These are phyloP conservation scores for Clarias magur DNA, from an alignment of 2,113 vertebrate species.

Conservation along the genomic window DNA sequence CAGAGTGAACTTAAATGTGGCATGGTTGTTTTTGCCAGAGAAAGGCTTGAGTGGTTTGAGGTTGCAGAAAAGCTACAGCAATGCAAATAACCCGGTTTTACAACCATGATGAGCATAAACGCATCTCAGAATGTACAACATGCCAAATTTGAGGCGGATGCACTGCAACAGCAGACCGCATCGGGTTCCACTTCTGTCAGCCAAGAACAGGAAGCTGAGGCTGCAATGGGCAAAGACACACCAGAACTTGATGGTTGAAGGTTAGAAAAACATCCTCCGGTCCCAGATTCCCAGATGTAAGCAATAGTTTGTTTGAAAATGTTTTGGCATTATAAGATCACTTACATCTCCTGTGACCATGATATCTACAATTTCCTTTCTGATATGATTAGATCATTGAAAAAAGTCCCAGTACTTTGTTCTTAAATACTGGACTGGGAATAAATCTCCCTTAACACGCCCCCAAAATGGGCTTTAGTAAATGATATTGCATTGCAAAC, in stretches of 20 bases:
- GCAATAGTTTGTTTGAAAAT: neutral
- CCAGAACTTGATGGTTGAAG: neutral
- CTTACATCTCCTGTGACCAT: neutral
- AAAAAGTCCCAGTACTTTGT: neutral
- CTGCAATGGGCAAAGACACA: neutral
- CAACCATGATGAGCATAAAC: neutral
- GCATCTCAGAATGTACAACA: neutral
- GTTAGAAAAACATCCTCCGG: neutral
- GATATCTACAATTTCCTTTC: neutral
- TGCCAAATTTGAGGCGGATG: neutral
- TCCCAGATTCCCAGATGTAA: slow-evolving; percentile 11
- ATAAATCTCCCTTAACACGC: neutral
- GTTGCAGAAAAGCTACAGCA: neutral
- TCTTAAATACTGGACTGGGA: neutral
- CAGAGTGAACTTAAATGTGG: neutral
- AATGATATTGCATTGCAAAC: no score
- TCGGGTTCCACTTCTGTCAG: slow-evolving; percentile 16
- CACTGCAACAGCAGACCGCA: neutral
- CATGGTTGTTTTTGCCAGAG: neutral
- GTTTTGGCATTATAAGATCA: neutral
- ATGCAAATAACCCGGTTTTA: neutral
- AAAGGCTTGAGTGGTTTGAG: slow-evolving; percentile 1
- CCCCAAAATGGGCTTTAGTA: no score
- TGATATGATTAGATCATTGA: neutral
- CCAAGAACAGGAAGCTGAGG: neutral